phyloP scores from a whole-genome alignment of 92 coral and sea anemone genomes.

The Blastomussa wellsi region DNA sequence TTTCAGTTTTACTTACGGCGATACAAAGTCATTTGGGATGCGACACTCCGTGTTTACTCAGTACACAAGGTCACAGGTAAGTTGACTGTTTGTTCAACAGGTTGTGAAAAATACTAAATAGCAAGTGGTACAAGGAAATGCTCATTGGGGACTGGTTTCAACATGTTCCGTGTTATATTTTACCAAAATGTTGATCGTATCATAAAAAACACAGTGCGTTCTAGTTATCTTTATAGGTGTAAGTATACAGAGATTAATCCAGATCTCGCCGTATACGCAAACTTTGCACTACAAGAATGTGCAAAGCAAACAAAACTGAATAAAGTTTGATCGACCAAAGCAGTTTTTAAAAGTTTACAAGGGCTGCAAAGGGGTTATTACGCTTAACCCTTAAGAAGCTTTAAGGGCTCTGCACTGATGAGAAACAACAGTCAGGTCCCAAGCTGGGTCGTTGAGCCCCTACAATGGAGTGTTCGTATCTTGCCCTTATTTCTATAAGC shows the following conservation, averaged over 20 bases:
- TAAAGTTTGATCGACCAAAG: neutral
- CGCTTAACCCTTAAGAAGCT: too few species aligned
- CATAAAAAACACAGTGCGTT: neutral
- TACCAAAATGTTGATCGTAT: neutral
- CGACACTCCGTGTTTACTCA: constrained; percentile 3
- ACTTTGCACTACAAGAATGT: neutral
- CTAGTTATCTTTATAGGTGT: neutral
- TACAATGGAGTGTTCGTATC: too few species aligned
- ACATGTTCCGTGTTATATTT: neutral
- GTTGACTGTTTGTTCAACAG: constrained; percentile 17
- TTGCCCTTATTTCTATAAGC: too few species aligned
- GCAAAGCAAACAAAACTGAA: neutral
- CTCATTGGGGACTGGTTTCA: neutral
- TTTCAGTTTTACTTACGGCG: too few species aligned
- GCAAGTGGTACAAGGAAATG: neutral
- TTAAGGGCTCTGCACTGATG: too few species aligned
- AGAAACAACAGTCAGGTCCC: too few species aligned
- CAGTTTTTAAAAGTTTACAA: neutral
- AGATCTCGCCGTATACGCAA: neutral
- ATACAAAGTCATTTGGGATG: too few species aligned
- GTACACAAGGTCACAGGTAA: constrained; percentile 1
- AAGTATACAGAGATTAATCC: neutral
- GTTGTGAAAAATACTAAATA: neutral
- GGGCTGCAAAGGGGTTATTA: too few species aligned
- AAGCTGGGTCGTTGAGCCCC: too few species aligned